Evolutionary conservation across 2,888 invertebrate genomes (phyloP).

Genomic region (Ormyrus pomaceus): DNA sequence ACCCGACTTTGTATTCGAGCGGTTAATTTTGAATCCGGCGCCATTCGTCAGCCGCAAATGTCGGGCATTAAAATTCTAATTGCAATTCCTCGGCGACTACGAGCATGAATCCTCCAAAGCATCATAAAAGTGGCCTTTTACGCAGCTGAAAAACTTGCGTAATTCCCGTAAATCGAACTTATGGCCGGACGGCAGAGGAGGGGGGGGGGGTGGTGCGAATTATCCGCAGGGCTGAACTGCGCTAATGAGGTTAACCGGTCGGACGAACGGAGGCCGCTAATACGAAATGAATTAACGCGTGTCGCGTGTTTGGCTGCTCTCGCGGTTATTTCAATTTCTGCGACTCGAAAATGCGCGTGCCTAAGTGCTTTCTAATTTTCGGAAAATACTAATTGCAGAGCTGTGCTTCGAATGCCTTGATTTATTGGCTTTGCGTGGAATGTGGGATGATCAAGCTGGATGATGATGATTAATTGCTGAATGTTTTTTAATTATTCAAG

Average conservation of each 20-base stretch:
- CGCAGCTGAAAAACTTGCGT: background rate
- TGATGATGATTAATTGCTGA: too few species aligned
- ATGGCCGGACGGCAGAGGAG: background rate
- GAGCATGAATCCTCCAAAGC: conserved; percentile 1
- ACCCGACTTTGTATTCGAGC: background rate
- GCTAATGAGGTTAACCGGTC: conserved; percentile 59
- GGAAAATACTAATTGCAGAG: too few species aligned
- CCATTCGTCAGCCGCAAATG: background rate
- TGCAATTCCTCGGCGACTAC: conserved; percentile 5
- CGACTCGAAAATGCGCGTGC: conserved; percentile 2
- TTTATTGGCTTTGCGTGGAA: too few species aligned
- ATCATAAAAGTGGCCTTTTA: conserved; percentile 19
- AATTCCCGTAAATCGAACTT: conserved; percentile 3
- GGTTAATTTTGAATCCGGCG: background rate
- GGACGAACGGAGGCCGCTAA: conserved; percentile 50
- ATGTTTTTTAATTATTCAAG: too few species aligned
- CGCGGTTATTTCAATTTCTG: conserved; percentile 34
- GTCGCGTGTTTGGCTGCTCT: conserved; percentile 19
- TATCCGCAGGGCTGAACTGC: conserved; percentile 42
- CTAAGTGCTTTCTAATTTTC: conserved; percentile 34
- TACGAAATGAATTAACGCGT: conserved; percentile 55
- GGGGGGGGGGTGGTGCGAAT: background rate
- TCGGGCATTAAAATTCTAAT: conserved; percentile 22
- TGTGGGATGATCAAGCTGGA: too few species aligned
- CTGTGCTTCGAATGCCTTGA: too few species aligned